Evolutionary conservation across 2,113 vertebrate genomes (phyloP).

Genomic region (Sialia sialis): DNA sequence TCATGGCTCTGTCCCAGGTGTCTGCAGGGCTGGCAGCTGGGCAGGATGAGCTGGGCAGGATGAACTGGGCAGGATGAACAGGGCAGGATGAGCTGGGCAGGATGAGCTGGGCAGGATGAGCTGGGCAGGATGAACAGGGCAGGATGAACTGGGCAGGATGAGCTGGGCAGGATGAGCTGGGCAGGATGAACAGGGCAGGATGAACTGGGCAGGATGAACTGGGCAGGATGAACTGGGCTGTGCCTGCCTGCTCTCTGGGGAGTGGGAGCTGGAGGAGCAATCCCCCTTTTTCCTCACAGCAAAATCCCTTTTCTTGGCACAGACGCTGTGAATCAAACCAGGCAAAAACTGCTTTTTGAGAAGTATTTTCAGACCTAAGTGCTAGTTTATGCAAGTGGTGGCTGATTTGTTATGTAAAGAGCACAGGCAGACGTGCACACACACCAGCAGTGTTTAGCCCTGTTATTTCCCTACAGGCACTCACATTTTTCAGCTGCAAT

Average conservation of each 20-base stretch:
- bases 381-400: not conserved
- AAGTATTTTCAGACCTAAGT: not conserved
- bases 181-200: too few relatives aligned
- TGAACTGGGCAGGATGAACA: not conserved
- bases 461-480: conserved; percentile 29
- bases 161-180: not conserved
- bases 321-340: not conserved
- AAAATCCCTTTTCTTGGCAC: not conserved
- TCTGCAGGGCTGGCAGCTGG: too few relatives aligned
- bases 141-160: not conserved
- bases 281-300: not conserved
- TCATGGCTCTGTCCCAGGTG: too few relatives aligned
- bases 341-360: not conserved
- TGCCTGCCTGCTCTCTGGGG: not conserved
- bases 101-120: not conserved
- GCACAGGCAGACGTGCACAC: not conserved
- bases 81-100: not conserved
- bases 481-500: conserved; percentile 24
- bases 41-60: not conserved
- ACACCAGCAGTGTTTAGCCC: not conserved
- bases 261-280: not conserved
- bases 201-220: not conserved
- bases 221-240: not conserved
- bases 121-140: too few relatives aligned
- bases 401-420: conserved; percentile 9